Percentiles rank a stretch among this genome's conserved stretches.
Evolutionary conservation across 2,797 vertebrate genomes (phyloP).

Genomic region (Dicrostonyx torquatus): DNA sequence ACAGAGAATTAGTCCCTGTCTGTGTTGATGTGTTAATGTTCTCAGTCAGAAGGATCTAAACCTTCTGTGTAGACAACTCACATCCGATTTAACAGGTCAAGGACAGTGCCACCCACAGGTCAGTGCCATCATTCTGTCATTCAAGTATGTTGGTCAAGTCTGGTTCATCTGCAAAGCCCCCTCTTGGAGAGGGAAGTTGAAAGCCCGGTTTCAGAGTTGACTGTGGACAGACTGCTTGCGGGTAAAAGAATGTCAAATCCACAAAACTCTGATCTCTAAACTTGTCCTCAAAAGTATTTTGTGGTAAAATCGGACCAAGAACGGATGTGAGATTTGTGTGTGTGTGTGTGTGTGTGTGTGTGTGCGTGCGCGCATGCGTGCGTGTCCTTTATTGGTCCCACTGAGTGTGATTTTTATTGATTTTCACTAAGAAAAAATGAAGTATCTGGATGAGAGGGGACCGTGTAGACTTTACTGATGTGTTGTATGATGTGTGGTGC

Average conservation of each 20-base stretch:
- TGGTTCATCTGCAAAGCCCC: neutral
- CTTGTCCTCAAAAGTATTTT: neutral
- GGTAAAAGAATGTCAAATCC: neutral
- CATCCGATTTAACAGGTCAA: neutral
- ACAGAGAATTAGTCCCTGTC: neutral
- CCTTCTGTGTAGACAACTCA: neutral
- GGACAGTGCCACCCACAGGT: neutral
- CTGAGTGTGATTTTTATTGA: neutral
- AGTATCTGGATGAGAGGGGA: neutral
- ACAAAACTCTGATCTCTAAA: conserved; percentile 31
- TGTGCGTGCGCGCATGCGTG: no score
- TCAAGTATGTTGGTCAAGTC: neutral
- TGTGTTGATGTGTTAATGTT: neutral
- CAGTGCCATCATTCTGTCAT: neutral
- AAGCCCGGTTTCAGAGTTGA: neutral
- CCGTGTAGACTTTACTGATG: neutral
- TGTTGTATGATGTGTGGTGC: neutral
- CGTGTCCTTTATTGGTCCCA: neutral
- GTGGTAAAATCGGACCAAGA: neutral
- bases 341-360: neutral
- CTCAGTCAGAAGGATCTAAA: neutral
- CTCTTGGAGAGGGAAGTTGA: neutral
- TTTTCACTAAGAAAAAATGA: neutral
- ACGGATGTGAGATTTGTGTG: neutral
- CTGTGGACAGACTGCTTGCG: neutral